A percentile compares a stretch with the other conserved stretches of the same genome.
Conservation (phyloP, 2,797 vertebrate species). For the Darevskia nairensis region DNA sequence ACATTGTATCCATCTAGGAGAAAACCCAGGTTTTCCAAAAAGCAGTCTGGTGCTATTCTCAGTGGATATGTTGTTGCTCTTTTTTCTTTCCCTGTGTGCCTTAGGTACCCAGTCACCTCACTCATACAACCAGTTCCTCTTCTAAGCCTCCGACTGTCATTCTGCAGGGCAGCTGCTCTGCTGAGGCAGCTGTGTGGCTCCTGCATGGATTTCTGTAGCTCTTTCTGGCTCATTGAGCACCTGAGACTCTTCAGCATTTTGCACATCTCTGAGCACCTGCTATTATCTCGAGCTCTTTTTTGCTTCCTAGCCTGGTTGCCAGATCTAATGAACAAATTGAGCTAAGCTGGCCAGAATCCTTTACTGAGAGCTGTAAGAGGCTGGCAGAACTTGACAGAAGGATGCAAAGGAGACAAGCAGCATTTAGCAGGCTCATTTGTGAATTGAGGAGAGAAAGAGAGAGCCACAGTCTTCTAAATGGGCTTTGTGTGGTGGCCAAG, state of each 20-base stretch:
- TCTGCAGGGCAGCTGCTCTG: neutral
- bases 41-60: neutral
- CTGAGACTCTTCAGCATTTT: conserved; percentile 17
- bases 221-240: conserved; percentile 10
- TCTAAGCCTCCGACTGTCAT: neutral
- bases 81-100: neutral
- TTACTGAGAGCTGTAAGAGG: neutral
- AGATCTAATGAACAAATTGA: conserved; percentile 17
- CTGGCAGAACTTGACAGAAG: neutral
- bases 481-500: neutral
- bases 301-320: conserved; percentile 11
- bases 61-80: neutral
- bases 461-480: neutral
- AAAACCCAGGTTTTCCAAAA: neutral
- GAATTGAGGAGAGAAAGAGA: accelerated
- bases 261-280: conserved; percentile 4
- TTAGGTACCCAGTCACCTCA: neutral
- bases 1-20: neutral
- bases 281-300: neutral
- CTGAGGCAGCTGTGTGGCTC: neutral
- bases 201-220: conserved; percentile 8
- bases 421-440: neutral
- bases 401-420: neutral
- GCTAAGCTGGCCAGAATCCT: neutral
- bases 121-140: neutral